Percentiles rank a stretch among this genome's conserved stretches.
phyloP scores from a whole-genome alignment of 2,113 vertebrate species.

The Anthoscopus minutus region DNA sequence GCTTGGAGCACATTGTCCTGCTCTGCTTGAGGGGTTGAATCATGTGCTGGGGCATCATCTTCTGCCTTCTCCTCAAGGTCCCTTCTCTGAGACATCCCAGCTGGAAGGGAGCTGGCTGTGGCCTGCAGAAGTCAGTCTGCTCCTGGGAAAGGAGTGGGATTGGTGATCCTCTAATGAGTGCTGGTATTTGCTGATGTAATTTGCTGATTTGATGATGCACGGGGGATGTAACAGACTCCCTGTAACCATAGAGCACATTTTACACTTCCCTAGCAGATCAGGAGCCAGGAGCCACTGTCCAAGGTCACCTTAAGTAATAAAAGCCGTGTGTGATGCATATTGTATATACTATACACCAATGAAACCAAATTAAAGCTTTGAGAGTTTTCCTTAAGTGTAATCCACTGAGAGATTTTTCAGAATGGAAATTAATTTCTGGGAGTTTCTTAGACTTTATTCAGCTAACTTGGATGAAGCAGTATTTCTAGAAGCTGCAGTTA shows the following conservation, averaged over 20 bases:
- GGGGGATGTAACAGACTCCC: neutral
- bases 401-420: neutral
- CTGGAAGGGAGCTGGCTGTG: neutral
- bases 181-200: neutral
- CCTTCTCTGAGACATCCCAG: too few relatives aligned
- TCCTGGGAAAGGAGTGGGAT: neutral
- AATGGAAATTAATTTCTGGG: neutral
- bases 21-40: neutral
- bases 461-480: neutral
- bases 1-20: neutral
- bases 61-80: neutral
- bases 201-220: too few relatives aligned
- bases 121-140: neutral
- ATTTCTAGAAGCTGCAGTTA: neutral
- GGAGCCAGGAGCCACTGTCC: neutral
- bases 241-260: neutral
- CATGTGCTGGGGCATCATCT: neutral
- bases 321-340: neutral
- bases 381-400: neutral
- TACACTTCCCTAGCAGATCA: neutral
- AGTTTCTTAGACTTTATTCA: neutral
- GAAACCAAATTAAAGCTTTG: neutral
- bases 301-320: neutral
- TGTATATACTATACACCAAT: accelerated
- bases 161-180: neutral